These are phyloP conservation scores for Siniperca knerii DNA, from an alignment of 2,113 vertebrate species.

Conservation along the genomic window DNA sequence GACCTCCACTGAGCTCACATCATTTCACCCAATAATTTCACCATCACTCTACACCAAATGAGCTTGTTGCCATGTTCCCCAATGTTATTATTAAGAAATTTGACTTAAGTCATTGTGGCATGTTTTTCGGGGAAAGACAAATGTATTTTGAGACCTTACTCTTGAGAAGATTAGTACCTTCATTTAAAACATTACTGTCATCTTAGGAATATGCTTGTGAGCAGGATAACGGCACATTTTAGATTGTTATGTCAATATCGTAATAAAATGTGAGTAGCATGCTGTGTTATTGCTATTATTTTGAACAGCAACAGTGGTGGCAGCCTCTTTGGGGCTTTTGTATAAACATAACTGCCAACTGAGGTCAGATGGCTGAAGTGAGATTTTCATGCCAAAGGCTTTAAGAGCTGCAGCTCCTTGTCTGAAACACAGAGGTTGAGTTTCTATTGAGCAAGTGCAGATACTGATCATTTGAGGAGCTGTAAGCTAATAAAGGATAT, in stretches of 20 bases:
- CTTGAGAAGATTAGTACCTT: not conserved
- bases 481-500: not conserved
- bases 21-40: constrained; percentile 32
- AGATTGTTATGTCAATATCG: not conserved
- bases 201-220: not conserved
- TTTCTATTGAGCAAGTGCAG: not conserved
- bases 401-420: constrained; percentile 2
- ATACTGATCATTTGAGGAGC: not conserved
- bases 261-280: not conserved
- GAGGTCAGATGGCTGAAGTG: constrained; percentile 34
- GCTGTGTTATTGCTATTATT: constrained; percentile 18
- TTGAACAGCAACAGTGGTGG: not conserved
- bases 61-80: constrained; percentile 11
- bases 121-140: constrained; percentile 2
- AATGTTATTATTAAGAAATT: constrained; percentile 12
- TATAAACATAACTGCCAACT: constrained; percentile 25
- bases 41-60: constrained; percentile 2
- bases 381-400: constrained; percentile 24
- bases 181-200: constrained; percentile 1
- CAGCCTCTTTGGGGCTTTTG: constrained; percentile 22
- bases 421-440: constrained; percentile 1
- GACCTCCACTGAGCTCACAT: constrained; percentile 26
- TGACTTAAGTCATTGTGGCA: not conserved
- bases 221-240: not conserved
- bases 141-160: not conserved